Evolutionary conservation across 2,113 vertebrate genomes (phyloP), one percentile per base, ranked within the genome.

Genomic region (Pipra filicauda): DNA sequence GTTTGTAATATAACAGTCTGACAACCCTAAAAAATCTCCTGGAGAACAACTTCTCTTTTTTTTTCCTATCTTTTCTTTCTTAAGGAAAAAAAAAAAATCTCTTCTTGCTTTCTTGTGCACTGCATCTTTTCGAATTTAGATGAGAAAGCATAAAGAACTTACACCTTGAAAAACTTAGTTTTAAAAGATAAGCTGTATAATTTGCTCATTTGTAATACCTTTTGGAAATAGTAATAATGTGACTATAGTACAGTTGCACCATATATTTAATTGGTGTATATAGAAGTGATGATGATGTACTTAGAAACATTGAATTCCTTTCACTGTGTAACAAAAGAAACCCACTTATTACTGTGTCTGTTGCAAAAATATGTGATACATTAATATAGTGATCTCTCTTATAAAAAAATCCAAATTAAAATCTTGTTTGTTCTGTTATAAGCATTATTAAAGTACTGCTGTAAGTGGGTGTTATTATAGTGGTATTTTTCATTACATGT

Each of bases 1-100:
- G 64, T 95, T 97, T 95, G 88, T 97, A 97, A 96, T 95, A 91
- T 78, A 95, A 89, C 91, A 97, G 97, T 96, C 95, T 93, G 96
- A 97, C 95, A 97, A 93, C 57, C 81, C 91, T 97, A 85, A 85
- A 85, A 96, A 89, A 80, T 96, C 93, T 96, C 85, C 65, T 86
- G 48, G 52, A 77, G 27, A 81, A 46, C 52, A 82, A 69, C 54
- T 88, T 87, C 11, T 69, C 23, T 37, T 71, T 31, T 41, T 64
- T 55, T 46, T 24, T 13, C 49, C 49, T 12, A 11, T 73, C 57
- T 30, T 44, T 10, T 78, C 39, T 75, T 16, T 79, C 54, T 70
- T 49, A 73, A 76, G 14, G 54, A 66, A 87, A 74, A 59, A 37
- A n/a, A 37, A 84, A 46, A 14, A 13, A 33, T 13, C 5, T 43